Evolutionary conservation across 2,797 vertebrate species (phyloP), one percentile per base, ranked within the genome.

Genomic region (Cetoscarus ocellatus): DNA sequence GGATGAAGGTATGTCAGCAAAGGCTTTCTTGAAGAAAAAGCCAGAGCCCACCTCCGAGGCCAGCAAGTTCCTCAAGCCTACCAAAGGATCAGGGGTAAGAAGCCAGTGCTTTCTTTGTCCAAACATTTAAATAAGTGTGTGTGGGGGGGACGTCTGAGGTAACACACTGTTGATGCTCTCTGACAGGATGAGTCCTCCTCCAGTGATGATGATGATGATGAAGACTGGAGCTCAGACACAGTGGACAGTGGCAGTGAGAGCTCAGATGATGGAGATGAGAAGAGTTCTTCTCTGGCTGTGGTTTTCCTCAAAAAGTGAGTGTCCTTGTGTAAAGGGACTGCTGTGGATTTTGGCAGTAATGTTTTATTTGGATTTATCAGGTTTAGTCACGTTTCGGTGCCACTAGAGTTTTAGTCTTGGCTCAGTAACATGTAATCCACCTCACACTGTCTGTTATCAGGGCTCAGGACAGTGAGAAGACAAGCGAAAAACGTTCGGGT

Each of bases 281-380:
- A 94, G 70, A 91, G 89, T 9, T 85, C 93, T 0, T 95, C 95
- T 0, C 75, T 97, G 78, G 96, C 97, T 12, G 70, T 88, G 7
- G 94, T 90, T 75, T 97, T 98, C 90, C 95, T 97, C 64, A 98
- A 97, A 74, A 97, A 96, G 97, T 97, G 72, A 91, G 94, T 80
- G 8, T 61, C 6, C 19, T 3, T 48, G 8, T 27, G 11, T 0
- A 15, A 35, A 5, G n/a, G 27, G 27, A 27, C 27, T 4, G 4
- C 27, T 27, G 27, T 27, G 27, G 27, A 27, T 27, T 27, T 27
- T 27, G 27, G 27, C 27, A 2, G 2, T 27, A 27, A 27, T 27
- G 2, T n/a, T 27, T 27, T 4, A 27, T 27, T 27, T 27, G 4
- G 27, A 27, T 27, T 27, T 27, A n/a, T n/a, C n/a, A n/a, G n/a